Evolutionary conservation across 2,888 invertebrate species (phyloP).

Genomic region (Diadegma fenestrale): DNA sequence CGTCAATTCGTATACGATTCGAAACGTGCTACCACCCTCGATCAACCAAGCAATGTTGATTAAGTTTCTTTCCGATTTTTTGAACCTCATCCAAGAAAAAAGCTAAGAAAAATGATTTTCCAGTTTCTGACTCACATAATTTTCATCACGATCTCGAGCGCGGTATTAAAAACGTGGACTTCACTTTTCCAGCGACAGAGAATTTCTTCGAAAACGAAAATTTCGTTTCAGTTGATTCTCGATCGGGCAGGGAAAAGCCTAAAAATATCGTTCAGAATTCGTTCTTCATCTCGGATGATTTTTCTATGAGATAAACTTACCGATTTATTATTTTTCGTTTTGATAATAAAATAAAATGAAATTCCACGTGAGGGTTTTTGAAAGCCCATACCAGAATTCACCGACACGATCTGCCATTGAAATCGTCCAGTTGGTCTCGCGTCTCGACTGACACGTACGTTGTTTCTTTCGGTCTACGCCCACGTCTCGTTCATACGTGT

Average conservation of each 20-base stretch:
- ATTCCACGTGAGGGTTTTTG: neutral
- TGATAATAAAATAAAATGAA: neutral
- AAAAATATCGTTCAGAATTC: neutral
- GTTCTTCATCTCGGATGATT: neutral
- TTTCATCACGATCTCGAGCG: neutral
- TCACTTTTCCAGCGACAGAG: neutral
- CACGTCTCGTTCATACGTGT: conserved; percentile 45
- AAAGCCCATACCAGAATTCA: neutral
- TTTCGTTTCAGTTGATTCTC: conserved; percentile 1
- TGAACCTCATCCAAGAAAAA: neutral
- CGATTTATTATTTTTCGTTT: neutral
- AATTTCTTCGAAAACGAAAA: conserved; percentile 9
- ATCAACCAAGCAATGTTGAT: neutral
- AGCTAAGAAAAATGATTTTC: neutral
- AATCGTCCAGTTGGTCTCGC: conserved; percentile 11
- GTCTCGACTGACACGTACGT: neutral
- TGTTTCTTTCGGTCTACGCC: conserved; percentile 53
- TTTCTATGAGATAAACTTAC: neutral
- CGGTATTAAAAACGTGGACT: neutral
- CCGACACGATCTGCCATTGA: neutral
- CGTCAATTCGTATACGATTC: conserved; percentile 3
- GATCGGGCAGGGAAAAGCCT: neutral
- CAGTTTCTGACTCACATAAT: neutral
- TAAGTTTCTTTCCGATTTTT: neutral
- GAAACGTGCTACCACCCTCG: neutral